Evolutionary conservation across 1,140 invertebrate species (phyloP).

Genomic region (Lutraria rhynchaena): DNA sequence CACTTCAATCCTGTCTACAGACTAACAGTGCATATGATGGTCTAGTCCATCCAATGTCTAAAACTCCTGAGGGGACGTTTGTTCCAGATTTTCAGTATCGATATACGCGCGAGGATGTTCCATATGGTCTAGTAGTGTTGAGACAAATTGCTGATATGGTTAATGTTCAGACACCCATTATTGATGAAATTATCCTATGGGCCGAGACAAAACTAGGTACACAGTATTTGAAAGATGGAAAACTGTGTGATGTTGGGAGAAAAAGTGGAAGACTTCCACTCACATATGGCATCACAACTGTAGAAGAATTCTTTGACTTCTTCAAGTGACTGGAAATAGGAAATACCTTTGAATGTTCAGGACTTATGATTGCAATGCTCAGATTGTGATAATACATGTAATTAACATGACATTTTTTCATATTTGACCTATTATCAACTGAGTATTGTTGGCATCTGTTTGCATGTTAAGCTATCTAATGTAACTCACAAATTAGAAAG

Average conservation of each 20-base stretch:
- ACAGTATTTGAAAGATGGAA: constrained; percentile 67
- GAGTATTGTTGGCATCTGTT: no score
- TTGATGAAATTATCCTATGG: constrained; percentile 71
- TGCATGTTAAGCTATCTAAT: no score
- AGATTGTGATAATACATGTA: no score
- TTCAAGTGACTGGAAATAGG: no score
- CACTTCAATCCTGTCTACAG: constrained; percentile 60
- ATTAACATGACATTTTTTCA: no score
- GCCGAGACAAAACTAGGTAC: constrained; percentile 72
- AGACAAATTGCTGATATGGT: constrained; percentile 69
- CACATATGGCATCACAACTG: constrained; percentile 65
- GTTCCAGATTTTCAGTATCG: constrained; percentile 69
- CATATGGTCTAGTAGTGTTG: constrained; percentile 71
- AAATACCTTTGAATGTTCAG: no score
- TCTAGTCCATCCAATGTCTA: constrained; percentile 69
- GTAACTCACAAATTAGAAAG: no score
- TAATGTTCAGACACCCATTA: constrained; percentile 62
- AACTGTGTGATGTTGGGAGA: constrained; percentile 70
- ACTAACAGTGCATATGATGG: constrained; percentile 71
- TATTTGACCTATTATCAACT: no score
- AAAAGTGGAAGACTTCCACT: constrained; percentile 67
- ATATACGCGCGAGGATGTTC: constrained; percentile 71
- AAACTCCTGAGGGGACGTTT: constrained; percentile 63
- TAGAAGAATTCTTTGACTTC: constrained; percentile 57
- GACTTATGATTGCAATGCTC: no score